These are phyloP conservation scores for Antechinus stuartii DNA, from an alignment of 2,113 vertebrate species.

Conservation along the genomic window DNA sequence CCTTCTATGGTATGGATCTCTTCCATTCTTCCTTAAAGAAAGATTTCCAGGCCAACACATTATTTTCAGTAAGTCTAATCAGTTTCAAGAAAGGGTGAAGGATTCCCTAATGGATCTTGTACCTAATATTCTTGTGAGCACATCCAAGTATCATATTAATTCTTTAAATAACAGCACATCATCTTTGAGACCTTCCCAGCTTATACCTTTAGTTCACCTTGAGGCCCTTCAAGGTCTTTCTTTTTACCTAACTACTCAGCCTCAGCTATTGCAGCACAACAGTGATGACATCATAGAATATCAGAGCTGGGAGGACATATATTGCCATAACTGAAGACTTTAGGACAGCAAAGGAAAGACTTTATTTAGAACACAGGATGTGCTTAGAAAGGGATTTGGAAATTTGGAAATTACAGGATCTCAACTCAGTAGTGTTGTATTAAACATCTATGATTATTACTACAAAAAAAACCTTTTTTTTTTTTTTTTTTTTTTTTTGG, in stretches of 20 bases:
- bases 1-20: not conserved
- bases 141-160: not conserved
- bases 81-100: not conserved
- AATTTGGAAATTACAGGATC: not conserved
- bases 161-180: not conserved
- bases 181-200: not conserved
- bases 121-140: not conserved
- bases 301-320: not conserved
- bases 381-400: not conserved
- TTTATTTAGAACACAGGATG: not conserved
- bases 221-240: not conserved
- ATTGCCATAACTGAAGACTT: not conserved
- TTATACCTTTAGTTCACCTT: not conserved
- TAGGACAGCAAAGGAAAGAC: not conserved
- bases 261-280: not conserved
- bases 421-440: not conserved
- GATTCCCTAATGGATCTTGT: not conserved
- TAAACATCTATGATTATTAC: no score
- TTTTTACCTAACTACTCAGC: not conserved
- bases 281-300: not conserved
- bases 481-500: no score
- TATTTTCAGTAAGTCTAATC: not conserved
- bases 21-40: not conserved
- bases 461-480: no score
- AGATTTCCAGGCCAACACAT: not conserved